Base-by-base conservation (phyloP, 2,888 invertebrate genomes). In the Euplagia quadripunctaria region DNA sequence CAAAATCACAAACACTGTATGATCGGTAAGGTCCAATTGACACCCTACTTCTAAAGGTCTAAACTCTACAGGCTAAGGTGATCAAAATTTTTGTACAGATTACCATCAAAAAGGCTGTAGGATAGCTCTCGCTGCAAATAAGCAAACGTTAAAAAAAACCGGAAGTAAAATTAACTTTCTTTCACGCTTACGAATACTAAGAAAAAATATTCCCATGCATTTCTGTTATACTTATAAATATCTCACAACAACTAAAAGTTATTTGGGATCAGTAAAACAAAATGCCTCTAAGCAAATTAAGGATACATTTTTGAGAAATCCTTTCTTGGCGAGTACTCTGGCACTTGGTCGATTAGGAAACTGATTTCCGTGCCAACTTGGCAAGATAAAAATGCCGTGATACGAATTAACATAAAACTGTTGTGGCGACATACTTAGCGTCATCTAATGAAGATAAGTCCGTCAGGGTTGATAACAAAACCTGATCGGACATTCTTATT, bases 281-380 rank as follows among this genome's bases (percentile, higher is more conserved):
- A 65, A 65, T 17, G 16, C 31, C 14, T 31, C 7, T 0, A 61
- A 12, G 6, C 12, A 14, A 69, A 61, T 49, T 69, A 11, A 69
- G 61, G 31, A 43, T 61, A 46, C 31, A 20, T 17, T 58, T 61
- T 61, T 31, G 1, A 46, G 31, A 46, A 61, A 49, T 46, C 46
- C 46, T 58, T 49, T 69, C 61, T 69, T 69, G 61, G 69, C 61
- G 31, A 43, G 11, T 17, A 41, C 61, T 46, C n/a, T 64, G 63
- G 64, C 43, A 63, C 51, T 63, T 64, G 20, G 64, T 20, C 14
- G 14, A 58, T 67, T 58, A 46, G 46, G 61, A 20, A 68, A 20
- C 4, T 61, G 52, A 43, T 46, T 11, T 58, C 9, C 31, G 58
- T 69, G 69, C 69, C 69, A 69, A 69, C 16, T 69, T 31, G 69